Evolutionary conservation across 1,140 invertebrate genomes (phyloP).

Genomic region (Thaumatotibia leucotreta): DNA sequence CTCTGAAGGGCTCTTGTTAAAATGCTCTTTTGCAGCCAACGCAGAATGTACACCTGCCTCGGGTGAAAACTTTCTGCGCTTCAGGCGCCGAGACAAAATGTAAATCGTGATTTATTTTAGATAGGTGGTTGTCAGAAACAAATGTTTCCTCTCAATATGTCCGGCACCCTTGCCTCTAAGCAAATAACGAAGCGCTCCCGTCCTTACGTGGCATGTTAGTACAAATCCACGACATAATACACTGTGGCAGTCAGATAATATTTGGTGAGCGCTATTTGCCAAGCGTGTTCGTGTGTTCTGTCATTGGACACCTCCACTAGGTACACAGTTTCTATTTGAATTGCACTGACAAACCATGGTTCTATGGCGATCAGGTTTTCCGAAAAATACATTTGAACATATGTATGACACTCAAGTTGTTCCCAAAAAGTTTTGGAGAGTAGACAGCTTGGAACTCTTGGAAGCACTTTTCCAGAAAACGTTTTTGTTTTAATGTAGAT

Average conservation of each 20-base stretch:
- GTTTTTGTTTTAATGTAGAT: not conserved
- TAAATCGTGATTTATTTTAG: not conserved
- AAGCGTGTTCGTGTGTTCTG: slow-evolving; percentile 66
- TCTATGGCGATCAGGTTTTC: slow-evolving; percentile 28
- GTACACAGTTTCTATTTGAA: slow-evolving; percentile 56
- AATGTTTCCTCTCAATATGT: slow-evolving; percentile 2
- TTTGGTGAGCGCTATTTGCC: slow-evolving; percentile 67
- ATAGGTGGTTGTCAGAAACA: not conserved
- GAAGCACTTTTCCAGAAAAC: not conserved
- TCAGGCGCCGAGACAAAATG: not conserved
- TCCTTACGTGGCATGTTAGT: slow-evolving; percentile 40
- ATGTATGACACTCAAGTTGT: slow-evolving; percentile 30
- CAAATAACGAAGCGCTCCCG: slow-evolving; percentile 54
- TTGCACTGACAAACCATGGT: slow-evolving; percentile 43
- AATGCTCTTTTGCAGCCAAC: slow-evolving; percentile 54
- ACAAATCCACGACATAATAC: slow-evolving; percentile 61
- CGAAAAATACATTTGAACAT: slow-evolving; percentile 47
- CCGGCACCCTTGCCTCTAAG: slow-evolving; percentile 49
- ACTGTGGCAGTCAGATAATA: slow-evolving; percentile 56
- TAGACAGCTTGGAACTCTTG: not conserved
- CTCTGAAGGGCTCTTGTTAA: slow-evolving; percentile 35
- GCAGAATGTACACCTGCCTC: slow-evolving; percentile 19
- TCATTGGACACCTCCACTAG: slow-evolving; percentile 63
- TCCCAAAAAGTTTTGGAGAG: not conserved
- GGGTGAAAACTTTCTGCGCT: slow-evolving; percentile 18